Base-by-base conservation (phyloP, 2,797 vertebrate genomes). In the Anguilla megastoma region DNA sequence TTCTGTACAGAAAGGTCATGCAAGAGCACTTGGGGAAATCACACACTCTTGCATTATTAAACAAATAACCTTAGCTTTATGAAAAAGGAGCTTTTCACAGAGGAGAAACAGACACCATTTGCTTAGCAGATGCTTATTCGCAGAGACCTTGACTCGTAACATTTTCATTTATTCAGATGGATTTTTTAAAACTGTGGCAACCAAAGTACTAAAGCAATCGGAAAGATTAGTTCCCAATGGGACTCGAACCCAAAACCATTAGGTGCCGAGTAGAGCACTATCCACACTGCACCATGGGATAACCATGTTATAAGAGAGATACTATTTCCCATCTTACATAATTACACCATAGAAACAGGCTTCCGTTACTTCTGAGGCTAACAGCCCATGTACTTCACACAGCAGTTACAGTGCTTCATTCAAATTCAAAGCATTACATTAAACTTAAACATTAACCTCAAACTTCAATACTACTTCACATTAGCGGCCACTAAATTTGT, bases 41-140 rank as follows among this genome's bases (percentile, higher is more conserved):
- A 95, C 92, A 74, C 94, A 93, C 86, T 88, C 92, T 92, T 95
- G 92, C 94, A 96, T 96, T 95, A 96, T 95, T 96, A 93, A 96
- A 74, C 92, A 91, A 89, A 91, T 90, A 91, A 92, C 92, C 92
- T 94, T 93, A 88, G 91, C 90, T 87, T 85, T 33, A 33, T 74
- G 71, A 74, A 74, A 36, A 74, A 74, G 18, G 33, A 33, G 33
- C 8, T 30, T 74, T 36, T 10, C 5, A 74, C 71, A 12, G 14
- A 74, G 16, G 71, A 10, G 2, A 41, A 36, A 14, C 27, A 33
- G 14, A 10, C 71, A 74, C 9, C 71, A 74, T 74, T 74, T 74
- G 71, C 27, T 74, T 74, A 74, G 12, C 27, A 74, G 27, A 16
- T 12, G 24, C 3, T 30, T 36, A 74, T 36, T 4, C 63, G 12